These are phyloP conservation scores for Alexandromys fortis DNA, from an alignment of 2,113 vertebrate species.

Conservation along the genomic window DNA sequence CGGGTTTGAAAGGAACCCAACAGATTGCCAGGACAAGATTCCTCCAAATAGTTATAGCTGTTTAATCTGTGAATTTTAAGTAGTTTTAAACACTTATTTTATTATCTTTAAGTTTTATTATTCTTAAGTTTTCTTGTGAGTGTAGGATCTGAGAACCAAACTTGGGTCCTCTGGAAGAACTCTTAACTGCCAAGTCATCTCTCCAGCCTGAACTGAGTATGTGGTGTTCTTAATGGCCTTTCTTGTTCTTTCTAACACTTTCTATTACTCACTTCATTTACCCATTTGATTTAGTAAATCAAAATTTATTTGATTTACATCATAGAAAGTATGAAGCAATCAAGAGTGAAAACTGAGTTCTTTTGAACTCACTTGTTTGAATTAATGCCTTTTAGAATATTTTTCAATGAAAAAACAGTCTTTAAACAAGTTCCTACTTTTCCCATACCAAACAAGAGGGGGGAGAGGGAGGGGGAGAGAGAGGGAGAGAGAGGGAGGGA, in stretches of 20 bases:
- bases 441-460: neutral
- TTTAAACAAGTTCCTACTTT: neutral
- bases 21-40: neutral
- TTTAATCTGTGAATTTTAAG: neutral
- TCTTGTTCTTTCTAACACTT: neutral
- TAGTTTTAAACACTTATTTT: neutral
- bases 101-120: neutral
- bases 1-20: neutral
- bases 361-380: neutral
- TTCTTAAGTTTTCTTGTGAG: neutral
- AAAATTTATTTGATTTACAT: neutral
- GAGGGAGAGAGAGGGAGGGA: no score
- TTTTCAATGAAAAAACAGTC: neutral
- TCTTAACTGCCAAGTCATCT: neutral
- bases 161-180: neutral
- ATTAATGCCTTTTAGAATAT: neutral
- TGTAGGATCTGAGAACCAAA: neutral
- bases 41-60: neutral
- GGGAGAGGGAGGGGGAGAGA: fast-evolving
- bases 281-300: no score
- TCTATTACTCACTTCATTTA: neutral
- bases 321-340: neutral
- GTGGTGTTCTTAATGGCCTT: neutral
- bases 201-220: neutral
- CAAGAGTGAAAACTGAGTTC: neutral